phyloP scores from a whole-genome alignment of 1,140 invertebrate genomes.

The Drosophila pseudoananassae region DNA sequence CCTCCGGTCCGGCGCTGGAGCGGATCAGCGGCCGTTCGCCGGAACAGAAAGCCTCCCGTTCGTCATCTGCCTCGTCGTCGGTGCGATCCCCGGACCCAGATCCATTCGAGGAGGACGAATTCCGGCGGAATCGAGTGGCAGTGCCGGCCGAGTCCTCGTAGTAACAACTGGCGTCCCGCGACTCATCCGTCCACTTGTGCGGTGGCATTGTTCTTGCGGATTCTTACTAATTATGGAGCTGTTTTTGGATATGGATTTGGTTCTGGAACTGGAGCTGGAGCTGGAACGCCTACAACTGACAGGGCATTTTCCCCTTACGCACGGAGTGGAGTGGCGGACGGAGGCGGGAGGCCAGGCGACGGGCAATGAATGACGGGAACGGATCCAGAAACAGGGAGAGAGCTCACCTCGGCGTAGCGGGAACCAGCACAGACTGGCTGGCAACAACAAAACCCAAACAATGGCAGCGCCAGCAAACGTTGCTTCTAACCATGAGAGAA shows the following conservation, averaged over 20 bases:
- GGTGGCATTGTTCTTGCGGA: constrained; percentile 49
- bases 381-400: constrained; percentile 3
- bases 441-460: constrained; percentile 69
- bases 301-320: constrained; percentile 66
- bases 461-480: constrained; percentile 27
- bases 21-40: constrained; percentile 58
- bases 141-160: constrained; percentile 35
- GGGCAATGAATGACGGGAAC: neutral
- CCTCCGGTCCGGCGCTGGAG: constrained; percentile 16
- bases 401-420: constrained; percentile 59
- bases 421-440: constrained; percentile 49
- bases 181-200: constrained; percentile 70
- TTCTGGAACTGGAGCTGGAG: constrained; percentile 8
- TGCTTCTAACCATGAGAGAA: constrained; percentile 39
- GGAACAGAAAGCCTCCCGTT: constrained; percentile 55
- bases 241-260: neutral
- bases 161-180: constrained; percentile 68
- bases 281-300: constrained; percentile 42
- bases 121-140: constrained; percentile 10
- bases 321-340: neutral
- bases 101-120: constrained; percentile 38
- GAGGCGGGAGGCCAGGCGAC: neutral
- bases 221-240: constrained; percentile 3
- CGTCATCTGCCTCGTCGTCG: constrained; percentile 66
- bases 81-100: constrained; percentile 52